Evolutionary conservation across 1,140 invertebrate species (phyloP), one percentile per base, ranked within the genome.

Genomic region (Laodelphax striatellus): DNA sequence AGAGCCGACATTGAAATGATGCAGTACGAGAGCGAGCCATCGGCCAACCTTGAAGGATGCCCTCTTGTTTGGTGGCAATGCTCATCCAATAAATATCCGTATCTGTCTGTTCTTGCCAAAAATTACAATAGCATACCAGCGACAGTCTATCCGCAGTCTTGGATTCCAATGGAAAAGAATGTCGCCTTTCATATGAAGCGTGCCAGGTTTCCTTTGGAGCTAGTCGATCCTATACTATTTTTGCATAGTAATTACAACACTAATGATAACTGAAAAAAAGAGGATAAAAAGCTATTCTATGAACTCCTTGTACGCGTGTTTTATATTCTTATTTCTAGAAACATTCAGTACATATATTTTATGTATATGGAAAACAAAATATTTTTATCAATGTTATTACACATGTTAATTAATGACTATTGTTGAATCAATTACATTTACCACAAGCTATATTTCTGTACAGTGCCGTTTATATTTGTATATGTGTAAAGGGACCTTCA

Each of bases 1-100:
- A 73, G 75, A 57, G 74, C 75, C 0, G 72, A 77, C 55, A 67
- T 79, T 2, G 78, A 80, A 66, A 62, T 79, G 4, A 70, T 72
- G 1, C 77, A 79, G 17, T 80, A 78, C 64, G 72, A 77, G 57
- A 75, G 74, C 3, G 77, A 79, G 64, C 66, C 70, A 1, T 73
- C 72, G 13, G 76, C 75, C 34, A 63, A 73, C 4, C 65, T 80
- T 0, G 76, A 78, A 62, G 70, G 69, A 44, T 79, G 77, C 66
- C 77, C 78, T 1, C 59, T 80, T 9, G 70, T 74, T 46, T 80
- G 77, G 75, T 80, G 78, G 76, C 64, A 69, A 0, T 71, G 74
- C 34, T 69, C 70, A 1, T 70, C 70, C 5, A 71, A 70, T 1
- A 79, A 80, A 62, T 80, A 75, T 64, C 76, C 76, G 11, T 73